phyloP scores from a whole-genome alignment of 1,140 invertebrate species.

The Conopomorpha cramerella region DNA sequence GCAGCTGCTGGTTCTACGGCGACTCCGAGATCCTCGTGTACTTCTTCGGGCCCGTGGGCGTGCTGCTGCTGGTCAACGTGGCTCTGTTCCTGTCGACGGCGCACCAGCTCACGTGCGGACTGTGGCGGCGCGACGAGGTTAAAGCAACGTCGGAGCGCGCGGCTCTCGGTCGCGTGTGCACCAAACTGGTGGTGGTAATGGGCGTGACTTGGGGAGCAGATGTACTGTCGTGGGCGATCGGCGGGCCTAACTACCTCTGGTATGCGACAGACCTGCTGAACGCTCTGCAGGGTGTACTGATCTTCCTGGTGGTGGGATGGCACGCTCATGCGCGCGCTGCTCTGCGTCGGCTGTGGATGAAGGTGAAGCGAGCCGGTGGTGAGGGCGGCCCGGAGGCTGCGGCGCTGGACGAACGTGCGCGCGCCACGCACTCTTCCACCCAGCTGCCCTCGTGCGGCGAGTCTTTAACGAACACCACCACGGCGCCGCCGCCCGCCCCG shows the following conservation, averaged over 20 bases:
- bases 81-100: constrained; percentile 80
- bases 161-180: constrained; percentile 76
- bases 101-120: constrained; percentile 80
- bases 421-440: constrained; percentile 70
- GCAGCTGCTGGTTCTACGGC: constrained; percentile 81
- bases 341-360: constrained; percentile 46
- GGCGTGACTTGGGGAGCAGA: constrained; percentile 85
- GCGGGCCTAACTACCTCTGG: constrained; percentile 78
- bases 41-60: constrained; percentile 80
- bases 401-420: no score
- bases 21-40: constrained; percentile 79
- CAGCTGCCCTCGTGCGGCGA: constrained; percentile 78
- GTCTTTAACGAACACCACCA: constrained; percentile 73
- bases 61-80: constrained; percentile 75
- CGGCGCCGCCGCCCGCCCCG: constrained; percentile 71
- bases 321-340: constrained; percentile 73
- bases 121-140: constrained; percentile 85
- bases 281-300: constrained; percentile 84
- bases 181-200: constrained; percentile 85
- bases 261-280: constrained; percentile 82
- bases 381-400: no score
- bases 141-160: constrained; percentile 85
- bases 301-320: constrained; percentile 86
- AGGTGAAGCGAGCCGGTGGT: constrained; percentile 57
- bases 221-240: constrained; percentile 73